Evolutionary conservation across 2,797 vertebrate species (phyloP), one percentile per base, ranked within the genome.

Genomic region (Yasuhikotakia modesta): DNA sequence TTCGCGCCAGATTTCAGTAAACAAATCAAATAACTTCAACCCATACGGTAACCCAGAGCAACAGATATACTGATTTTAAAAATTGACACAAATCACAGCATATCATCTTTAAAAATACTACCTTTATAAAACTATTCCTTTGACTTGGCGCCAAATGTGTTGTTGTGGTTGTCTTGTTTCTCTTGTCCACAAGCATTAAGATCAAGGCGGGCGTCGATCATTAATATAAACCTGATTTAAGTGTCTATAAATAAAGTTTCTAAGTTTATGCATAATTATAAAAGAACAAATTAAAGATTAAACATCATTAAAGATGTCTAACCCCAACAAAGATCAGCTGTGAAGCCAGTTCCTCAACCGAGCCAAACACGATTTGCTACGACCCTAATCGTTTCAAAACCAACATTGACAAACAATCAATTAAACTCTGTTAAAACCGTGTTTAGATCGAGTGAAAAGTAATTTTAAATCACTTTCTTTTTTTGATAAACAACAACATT

Each of bases 1-100:
- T 78, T 70, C 45, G 75, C 66, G 67, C 67, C 67, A 70, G 16
- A 78, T 70, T 70, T 64, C 1, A 27, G 10, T 30, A 63, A 78
- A 70, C 67, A 30, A 27, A 14, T 24, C 19, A 13, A 63, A 22
- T 12, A 46, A 21, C 3, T 0, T 46, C 4, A 39, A 61, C 1
- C 12, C 1, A 3, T 60, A 3, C 1, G 1, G 24, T 50, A 1
- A 8, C 5, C 1, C 1, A 39, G 0, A 21, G 57, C 19, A 4
- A 5, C 24, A 0, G 0, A 11, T 11, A 67, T 58, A 16, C 21
- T 21, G 0, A 0, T 8, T 39, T 16, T 12, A 66, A 50, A 21
- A 19, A 32, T 35, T 2, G 8, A 17, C 4, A 13, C 12, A 61
- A 30, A 8, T 21, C 50, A 39, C 3, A 1, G 1, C 12, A 16